These are phyloP conservation scores for Lordiphosa fenestrarum DNA, from an alignment of 2,888 invertebrate genomes.

Conservation along the genomic window DNA sequence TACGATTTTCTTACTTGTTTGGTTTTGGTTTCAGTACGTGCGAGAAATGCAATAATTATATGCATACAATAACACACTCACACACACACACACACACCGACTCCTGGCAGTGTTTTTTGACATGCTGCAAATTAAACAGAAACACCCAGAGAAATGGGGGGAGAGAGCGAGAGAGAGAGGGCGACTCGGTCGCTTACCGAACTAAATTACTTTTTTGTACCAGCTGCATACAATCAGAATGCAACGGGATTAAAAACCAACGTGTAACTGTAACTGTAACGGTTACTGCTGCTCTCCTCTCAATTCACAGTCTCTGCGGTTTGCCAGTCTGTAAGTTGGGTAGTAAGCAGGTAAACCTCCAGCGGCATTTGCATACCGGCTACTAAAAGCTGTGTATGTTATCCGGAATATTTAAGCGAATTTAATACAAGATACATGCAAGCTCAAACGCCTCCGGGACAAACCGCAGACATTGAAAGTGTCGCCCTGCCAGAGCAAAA, in stretches of 20 bases:
- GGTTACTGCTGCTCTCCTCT: constrained; percentile 20
- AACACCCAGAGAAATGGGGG: constrained; percentile 24
- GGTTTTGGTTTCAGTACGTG: constrained; percentile 60
- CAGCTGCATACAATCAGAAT: constrained; percentile 71
- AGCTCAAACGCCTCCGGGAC: constrained; percentile 32
- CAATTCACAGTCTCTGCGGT: constrained; percentile 28
- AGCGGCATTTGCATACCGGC: constrained; percentile 57
- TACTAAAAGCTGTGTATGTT: constrained; percentile 62
- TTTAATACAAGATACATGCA: constrained; percentile 28
- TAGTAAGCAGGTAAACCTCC: constrained; percentile 57
- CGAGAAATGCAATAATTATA: constrained; percentile 74
- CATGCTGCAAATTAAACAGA: constrained; percentile 73
- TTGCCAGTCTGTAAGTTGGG: constrained; percentile 39
- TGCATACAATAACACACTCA: constrained; percentile 58
- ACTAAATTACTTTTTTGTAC: constrained; percentile 66
- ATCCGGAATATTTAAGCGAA: constrained; percentile 44
- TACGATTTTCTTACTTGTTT: constrained; percentile 8
- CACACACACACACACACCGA: constrained; percentile 15
- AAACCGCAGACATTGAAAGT: constrained; percentile 65
- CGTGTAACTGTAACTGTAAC: constrained; percentile 50
- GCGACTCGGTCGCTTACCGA: constrained; percentile 31
- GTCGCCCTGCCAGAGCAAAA: constrained; percentile 18
- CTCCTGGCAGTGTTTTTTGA: constrained; percentile 54
- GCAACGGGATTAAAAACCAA: constrained; percentile 71
- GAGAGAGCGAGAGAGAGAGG: constrained; percentile 3